A percentile compares a stretch with the other conserved stretches of the same genome.
Conservation (phyloP, 2,797 vertebrate genomes). For the Cichlasoma orientale region DNA sequence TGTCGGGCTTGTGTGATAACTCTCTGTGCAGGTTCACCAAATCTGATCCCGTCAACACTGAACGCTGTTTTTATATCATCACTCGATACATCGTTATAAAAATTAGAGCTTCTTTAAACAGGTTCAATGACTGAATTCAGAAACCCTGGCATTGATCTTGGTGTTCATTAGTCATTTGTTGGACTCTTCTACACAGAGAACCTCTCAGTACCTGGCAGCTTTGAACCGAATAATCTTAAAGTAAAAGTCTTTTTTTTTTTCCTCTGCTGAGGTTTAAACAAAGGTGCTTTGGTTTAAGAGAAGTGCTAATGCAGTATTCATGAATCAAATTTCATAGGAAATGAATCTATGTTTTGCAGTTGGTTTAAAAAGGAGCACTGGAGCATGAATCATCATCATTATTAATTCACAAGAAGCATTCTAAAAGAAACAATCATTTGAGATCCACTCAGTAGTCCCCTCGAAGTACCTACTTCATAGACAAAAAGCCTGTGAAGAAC, state of each 20-base stretch:
- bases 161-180: neutral
- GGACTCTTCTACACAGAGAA: neutral
- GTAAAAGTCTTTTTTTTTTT: neutral
- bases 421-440: conserved; percentile 22
- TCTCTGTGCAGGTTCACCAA: neutral
- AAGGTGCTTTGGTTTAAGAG: neutral
- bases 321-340: conserved; percentile 10
- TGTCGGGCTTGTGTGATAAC: neutral
- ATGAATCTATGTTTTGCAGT: neutral
- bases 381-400: conserved; percentile 25
- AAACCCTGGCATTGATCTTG: neutral
- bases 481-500: conserved; percentile 27
- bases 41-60: neutral
- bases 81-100: neutral
- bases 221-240: neutral
- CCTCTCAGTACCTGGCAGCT: neutral
- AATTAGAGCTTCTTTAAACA: neutral
- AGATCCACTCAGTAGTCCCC: conserved; percentile 11
- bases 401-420: conserved; percentile 30
- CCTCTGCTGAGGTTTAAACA: neutral
- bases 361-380: neutral
- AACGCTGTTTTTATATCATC: neutral
- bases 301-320: conserved; percentile 5
- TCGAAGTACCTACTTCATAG: conserved; percentile 29
- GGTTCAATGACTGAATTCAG: neutral